Base-by-base conservation (phyloP, 2,797 vertebrate genomes). In the Chaenodraco wilsoni region DNA sequence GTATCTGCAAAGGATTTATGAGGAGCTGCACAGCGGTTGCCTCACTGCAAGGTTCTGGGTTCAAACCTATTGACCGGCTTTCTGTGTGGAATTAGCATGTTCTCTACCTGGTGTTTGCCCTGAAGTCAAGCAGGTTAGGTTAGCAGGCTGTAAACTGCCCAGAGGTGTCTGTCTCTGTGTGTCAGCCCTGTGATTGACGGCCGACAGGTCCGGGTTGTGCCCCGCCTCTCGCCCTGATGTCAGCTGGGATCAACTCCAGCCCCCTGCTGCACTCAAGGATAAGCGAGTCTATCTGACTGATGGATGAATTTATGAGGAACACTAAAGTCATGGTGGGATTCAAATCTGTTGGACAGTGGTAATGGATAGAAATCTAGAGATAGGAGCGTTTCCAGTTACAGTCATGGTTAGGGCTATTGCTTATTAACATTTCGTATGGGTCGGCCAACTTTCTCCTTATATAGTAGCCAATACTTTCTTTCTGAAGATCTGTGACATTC, bases 1-100 rank as follows among this genome's bases (percentile, higher is more conserved):
- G 51, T 9, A 64, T 74, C 40, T 67, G 69, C 41, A 60, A 48
- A 45, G 45, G 64, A 65, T 76, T 84, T 62, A 57, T 46, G 73
- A 57, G 44, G 27, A 45, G 43, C 19, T 5, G 69, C n/a, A 7
- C 41, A 59, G 43, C 0, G 31, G 67, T 5, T 3, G 4, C n/a
- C 45, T 54, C 45, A 49, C 19, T 58, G 51, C 19, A 8, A 5
- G 40, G 27, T 43, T 46, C 40, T 27, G 23, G 17, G 49, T 60
- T 65, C 17, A 15, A 59, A 65, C 41, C 11, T 65, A 13, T 9
- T 15, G 23, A 51, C 44, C 5, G 23, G 57, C 49, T 43, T 11
- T 48, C 21, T 31, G 59, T 40, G 6, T 19, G 40, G 19, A 21
- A n/a, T 21, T 15, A 40, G 48, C 4, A 41, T 60, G 55, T 50